These are phyloP conservation scores for Caerostris extrusa DNA, from an alignment of 1,140 invertebrate species.

Conservation along the genomic window DNA sequence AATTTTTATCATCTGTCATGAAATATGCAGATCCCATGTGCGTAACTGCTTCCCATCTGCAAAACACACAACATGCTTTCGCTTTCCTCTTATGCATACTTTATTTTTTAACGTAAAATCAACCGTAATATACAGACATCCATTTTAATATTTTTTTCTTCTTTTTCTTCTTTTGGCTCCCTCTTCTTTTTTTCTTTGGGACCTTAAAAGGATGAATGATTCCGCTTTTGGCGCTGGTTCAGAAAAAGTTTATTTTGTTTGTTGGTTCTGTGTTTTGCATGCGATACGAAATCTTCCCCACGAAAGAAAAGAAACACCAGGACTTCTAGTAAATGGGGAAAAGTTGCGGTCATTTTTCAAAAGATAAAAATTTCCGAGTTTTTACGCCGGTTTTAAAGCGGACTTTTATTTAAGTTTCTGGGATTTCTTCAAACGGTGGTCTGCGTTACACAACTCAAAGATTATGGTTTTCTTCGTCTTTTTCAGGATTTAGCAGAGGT, in stretches of 20 bases:
- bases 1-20: constrained; percentile 19
- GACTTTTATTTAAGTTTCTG: constrained; percentile 49
- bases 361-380: constrained; percentile 51
- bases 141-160: not conserved
- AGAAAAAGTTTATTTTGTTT: constrained; percentile 52
- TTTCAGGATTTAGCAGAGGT: not conserved
- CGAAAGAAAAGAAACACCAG: constrained; percentile 16
- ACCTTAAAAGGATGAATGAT: constrained; percentile 15
- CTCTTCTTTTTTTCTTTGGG: not conserved
- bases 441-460: not conserved
- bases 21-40: not conserved
- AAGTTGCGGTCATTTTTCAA: constrained; percentile 65
- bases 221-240: constrained; percentile 10
- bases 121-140: constrained; percentile 50
- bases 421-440: constrained; percentile 9
- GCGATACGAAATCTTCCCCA: constrained; percentile 20
- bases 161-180: not conserved
- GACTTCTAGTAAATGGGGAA: constrained; percentile 12
- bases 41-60: constrained; percentile 1
- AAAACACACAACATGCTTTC: not conserved
- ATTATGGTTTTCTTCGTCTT: not conserved
- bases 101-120: constrained; percentile 28
- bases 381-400: constrained; percentile 1
- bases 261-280: constrained; percentile 35
- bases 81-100: not conserved